A percentile compares a stretch with the other conserved stretches of the same genome.
Evolutionary conservation across 2,113 vertebrate genomes (phyloP).

Genomic region (Mohoua ochrocephala): DNA sequence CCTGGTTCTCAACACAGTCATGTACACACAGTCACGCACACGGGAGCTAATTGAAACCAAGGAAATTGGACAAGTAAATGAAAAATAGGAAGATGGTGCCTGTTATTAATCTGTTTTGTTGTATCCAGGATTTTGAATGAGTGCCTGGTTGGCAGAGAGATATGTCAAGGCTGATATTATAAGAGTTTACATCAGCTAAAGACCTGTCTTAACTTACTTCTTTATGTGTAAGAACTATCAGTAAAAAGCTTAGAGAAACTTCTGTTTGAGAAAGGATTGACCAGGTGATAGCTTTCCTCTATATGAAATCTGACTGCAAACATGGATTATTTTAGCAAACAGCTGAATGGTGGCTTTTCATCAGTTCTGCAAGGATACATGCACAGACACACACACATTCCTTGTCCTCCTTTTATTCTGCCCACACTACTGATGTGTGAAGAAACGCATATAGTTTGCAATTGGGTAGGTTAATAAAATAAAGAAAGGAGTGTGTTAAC

Average conservation of each 20-base stretch:
- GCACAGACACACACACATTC: too few species aligned
- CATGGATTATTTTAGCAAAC: neutral
- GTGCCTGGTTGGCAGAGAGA: neutral
- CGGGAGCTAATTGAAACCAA: neutral
- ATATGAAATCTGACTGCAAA: neutral
- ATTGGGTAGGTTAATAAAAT: neutral
- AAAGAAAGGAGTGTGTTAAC: neutral
- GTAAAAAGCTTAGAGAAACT: neutral
- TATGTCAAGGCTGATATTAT: neutral
- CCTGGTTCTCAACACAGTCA: neutral
- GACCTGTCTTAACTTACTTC: neutral
- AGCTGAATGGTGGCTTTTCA: neutral
- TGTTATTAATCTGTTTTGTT: neutral
- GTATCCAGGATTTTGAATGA: neutral
- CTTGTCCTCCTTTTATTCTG: neutral
- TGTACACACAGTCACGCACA: neutral
- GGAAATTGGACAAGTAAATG: neutral
- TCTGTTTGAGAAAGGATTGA: neutral
- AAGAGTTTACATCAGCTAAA: neutral
- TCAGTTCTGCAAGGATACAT: neutral
- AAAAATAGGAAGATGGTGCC: neutral
- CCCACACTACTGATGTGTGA: neutral
- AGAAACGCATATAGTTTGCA: neutral
- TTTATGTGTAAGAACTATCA: neutral
- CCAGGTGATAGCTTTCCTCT: neutral